Evolutionary conservation across 2,113 vertebrate species (phyloP).

Genomic region (Sprattus sprattus): DNA sequence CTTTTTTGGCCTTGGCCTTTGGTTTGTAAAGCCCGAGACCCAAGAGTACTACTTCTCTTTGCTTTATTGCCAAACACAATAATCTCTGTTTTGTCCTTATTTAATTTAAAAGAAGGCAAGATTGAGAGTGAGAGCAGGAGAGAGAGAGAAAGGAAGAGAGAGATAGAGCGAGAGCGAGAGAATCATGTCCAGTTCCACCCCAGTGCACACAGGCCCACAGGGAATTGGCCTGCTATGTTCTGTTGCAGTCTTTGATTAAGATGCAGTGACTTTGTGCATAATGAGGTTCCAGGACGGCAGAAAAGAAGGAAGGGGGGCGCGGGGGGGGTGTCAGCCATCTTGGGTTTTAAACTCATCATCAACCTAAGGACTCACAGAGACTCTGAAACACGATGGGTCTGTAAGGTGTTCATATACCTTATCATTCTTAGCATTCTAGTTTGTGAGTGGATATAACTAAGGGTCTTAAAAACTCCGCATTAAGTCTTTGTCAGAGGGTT

Average conservation of each 20-base stretch:
- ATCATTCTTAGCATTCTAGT: neutral
- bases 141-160: neutral
- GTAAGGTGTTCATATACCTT: neutral
- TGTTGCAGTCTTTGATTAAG: constrained; percentile 8
- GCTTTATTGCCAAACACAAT: too few species aligned
- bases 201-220: constrained; percentile 1
- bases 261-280: constrained; percentile 19
- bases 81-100: too few species aligned
- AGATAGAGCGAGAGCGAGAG: neutral
- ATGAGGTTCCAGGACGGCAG: constrained; percentile 13
- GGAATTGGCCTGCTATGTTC: constrained; percentile 19
- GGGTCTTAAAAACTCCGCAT: neutral
- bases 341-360: neutral
- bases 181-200: neutral
- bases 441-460: neutral
- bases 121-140: neutral
- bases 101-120: neutral
- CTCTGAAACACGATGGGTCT: neutral
- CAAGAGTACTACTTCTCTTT: too few species aligned
- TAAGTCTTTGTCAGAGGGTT: neutral
- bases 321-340: neutral
- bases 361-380: neutral
- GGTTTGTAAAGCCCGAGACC: too few species aligned
- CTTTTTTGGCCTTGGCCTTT: too few species aligned
- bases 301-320: neutral